A percentile compares a stretch with the other conserved stretches of the same genome.
These are phyloP conservation scores for Brotula barbata DNA, from an alignment of 2,797 vertebrate species.

Conservation along the genomic window DNA sequence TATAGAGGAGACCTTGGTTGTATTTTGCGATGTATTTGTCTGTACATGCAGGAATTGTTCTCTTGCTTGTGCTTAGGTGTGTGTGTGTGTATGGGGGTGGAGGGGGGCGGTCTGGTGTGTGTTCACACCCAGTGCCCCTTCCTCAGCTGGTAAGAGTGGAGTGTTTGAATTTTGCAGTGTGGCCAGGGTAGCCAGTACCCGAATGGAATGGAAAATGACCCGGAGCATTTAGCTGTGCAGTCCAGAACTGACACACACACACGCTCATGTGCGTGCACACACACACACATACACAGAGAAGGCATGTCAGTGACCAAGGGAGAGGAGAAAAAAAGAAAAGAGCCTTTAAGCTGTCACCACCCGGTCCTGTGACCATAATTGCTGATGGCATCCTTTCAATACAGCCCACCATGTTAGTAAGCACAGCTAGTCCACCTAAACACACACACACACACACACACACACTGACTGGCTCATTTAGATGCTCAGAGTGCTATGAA, in stretches of 20 bases:
- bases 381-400: constrained; percentile 60
- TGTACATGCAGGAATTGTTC: constrained; percentile 41
- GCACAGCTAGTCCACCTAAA: constrained; percentile 53
- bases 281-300: constrained; percentile 25
- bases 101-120: no score
- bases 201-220: constrained; percentile 75
- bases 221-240: constrained; percentile 55
- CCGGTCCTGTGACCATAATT: constrained; percentile 65
- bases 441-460: constrained; percentile 23
- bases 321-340: constrained; percentile 64
- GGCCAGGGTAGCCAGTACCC: constrained; percentile 60
- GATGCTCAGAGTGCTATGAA: constrained; percentile 15
- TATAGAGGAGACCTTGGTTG: constrained; percentile 51
- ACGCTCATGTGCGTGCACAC: constrained; percentile 13
- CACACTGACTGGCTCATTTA: constrained; percentile 27
- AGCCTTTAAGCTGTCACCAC: constrained; percentile 67
- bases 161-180: constrained; percentile 64
- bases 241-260: constrained; percentile 50
- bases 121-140: constrained; percentile 25
- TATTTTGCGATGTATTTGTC: constrained; percentile 39
- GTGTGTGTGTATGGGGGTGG: constrained; percentile 5
- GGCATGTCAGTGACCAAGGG: constrained; percentile 54
- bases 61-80: constrained; percentile 5
- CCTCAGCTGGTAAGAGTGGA: constrained; percentile 50
- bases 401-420: constrained; percentile 61